These are phyloP conservation scores for Poecilobothrus nobilitatus DNA, from an alignment of 2,888 invertebrate genomes.

Conservation along the genomic window DNA sequence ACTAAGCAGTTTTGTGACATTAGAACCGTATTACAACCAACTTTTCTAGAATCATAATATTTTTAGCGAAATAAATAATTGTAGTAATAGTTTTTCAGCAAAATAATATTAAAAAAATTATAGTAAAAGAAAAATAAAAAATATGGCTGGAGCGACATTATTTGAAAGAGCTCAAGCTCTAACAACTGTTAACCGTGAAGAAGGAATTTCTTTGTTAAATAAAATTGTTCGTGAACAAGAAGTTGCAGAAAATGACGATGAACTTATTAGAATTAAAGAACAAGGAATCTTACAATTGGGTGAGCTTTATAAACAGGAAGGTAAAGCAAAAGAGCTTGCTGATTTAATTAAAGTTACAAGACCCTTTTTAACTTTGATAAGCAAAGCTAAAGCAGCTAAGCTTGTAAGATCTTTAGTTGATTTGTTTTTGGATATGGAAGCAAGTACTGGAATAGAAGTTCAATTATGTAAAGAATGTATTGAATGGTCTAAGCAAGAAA, in stretches of 20 bases:
- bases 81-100: not conserved
- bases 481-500: constrained; percentile 98
- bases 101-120: constrained; percentile 12
- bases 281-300: constrained; percentile 90
- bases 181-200: constrained; percentile 64
- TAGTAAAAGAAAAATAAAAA: constrained; percentile 7
- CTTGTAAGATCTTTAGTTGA: constrained; percentile 94
- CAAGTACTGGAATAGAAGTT: constrained; percentile 89
- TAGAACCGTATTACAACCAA: not conserved
- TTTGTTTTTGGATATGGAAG: constrained; percentile 93
- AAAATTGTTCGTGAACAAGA: constrained; percentile 72
- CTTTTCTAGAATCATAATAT: not conserved
- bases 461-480: constrained; percentile 95
- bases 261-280: constrained; percentile 84
- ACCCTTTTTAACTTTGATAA: constrained; percentile 88
- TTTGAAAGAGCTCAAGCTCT: constrained; percentile 76
- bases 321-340: constrained; percentile 84
- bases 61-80: not conserved
- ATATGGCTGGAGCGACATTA: constrained; percentile 85
- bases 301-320: constrained; percentile 83
- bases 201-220: constrained; percentile 63
- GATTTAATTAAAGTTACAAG: constrained; percentile 90
- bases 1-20: not conserved
- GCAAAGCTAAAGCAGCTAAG: constrained; percentile 99
- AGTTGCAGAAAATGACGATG: constrained; percentile 74